Conservation (phyloP, 1,140 invertebrate species). For the Drosophila subobscura region DNA sequence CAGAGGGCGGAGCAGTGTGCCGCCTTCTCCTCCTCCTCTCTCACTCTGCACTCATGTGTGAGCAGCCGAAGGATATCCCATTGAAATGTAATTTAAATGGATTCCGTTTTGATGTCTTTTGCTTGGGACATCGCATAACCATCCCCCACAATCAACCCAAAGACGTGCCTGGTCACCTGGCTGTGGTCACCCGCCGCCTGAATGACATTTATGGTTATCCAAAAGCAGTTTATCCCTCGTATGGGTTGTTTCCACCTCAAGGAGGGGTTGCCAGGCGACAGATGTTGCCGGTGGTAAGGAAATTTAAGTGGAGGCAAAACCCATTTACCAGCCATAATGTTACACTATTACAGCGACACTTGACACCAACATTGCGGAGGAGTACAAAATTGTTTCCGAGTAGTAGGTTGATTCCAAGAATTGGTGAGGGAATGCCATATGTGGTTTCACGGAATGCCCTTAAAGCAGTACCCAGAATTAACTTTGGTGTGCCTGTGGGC, state of each 20-base stretch:
- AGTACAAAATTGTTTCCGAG: too few relatives aligned
- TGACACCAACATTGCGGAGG: conserved; percentile 15
- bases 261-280: too few relatives aligned
- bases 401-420: too few relatives aligned
- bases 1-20: conserved; percentile 1
- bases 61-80: conserved; percentile 1
- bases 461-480: conserved; percentile 25
- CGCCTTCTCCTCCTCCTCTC: background rate
- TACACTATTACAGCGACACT: conserved; percentile 41
- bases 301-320: conserved; percentile 14
- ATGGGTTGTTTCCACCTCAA: too few relatives aligned
- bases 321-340: conserved; percentile 41
- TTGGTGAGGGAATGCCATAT: too few relatives aligned
- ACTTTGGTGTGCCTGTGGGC: too few relatives aligned
- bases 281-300: conserved; percentile 4
- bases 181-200: background rate
- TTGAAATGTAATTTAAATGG: conserved; percentile 52
- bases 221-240: conserved; percentile 31
- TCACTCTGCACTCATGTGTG: background rate
- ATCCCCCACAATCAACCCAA: too few relatives aligned
- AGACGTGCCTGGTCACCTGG: conserved; percentile 30
- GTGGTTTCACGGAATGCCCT: conserved; percentile 13
- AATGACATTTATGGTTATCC: conserved; percentile 36
- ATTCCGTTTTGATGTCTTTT: conserved; percentile 26
- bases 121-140: background rate